These are phyloP conservation scores for Tricholauxania praeusta DNA, from an alignment of 2,888 invertebrate genomes.

Conservation along the genomic window DNA sequence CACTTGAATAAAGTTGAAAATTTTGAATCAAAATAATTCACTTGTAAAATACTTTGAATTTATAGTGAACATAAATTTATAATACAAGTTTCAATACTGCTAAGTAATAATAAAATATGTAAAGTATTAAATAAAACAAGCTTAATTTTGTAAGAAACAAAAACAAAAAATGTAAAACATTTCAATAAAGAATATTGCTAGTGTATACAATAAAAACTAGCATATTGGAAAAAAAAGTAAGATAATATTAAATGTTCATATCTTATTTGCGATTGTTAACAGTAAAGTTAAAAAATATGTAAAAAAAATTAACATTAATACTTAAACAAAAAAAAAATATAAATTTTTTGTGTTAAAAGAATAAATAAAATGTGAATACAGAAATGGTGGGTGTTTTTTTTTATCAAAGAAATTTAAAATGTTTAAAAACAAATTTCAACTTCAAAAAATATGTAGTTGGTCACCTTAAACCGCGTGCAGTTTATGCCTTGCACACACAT, in stretches of 20 bases:
- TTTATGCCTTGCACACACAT: too few relatives aligned
- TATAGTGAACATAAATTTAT: too few relatives aligned
- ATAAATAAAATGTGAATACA: conserved; percentile 3
- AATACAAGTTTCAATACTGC: neutral
- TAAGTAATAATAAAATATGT: conserved; percentile 25
- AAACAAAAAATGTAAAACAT: conserved; percentile 4
- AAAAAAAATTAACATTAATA: neutral
- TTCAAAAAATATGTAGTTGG: too few relatives aligned
- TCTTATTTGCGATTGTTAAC: conserved; percentile 24
- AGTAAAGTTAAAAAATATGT: conserved; percentile 4
- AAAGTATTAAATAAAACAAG: neutral
- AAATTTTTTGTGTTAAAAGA: conserved; percentile 14
- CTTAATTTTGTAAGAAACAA: conserved; percentile 1
- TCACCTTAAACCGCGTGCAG: too few relatives aligned
- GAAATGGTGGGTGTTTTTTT: too few relatives aligned
- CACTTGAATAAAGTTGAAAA: neutral
- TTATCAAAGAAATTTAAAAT: too few relatives aligned
- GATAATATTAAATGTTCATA: conserved; percentile 20
- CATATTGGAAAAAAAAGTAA: neutral
- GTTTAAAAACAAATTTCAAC: too few relatives aligned
- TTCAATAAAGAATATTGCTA: neutral
- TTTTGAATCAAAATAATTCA: neutral
- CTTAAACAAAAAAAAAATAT: conserved; percentile 20
- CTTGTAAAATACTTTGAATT: neutral
- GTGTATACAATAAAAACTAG: neutral